A percentile compares a stretch with the other conserved stretches of the same genome.
phyloP scores from a whole-genome alignment of 1,140 invertebrate species.

The Helicoverpa zea region DNA sequence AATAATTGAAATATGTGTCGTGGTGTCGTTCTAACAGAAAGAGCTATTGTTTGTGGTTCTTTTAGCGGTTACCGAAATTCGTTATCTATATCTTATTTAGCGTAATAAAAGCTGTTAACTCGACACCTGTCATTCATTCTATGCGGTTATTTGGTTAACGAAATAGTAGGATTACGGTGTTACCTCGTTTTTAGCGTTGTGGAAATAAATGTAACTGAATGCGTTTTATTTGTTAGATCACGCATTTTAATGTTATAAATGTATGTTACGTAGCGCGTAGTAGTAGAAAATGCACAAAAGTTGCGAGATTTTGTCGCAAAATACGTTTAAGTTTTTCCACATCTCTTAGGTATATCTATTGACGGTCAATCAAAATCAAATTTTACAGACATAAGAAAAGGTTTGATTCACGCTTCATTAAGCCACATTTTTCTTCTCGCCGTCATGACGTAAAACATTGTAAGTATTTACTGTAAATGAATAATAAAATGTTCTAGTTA shows the following conservation, averaged over 20 bases:
- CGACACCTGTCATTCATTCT: constrained; percentile 72
- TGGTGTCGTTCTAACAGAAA: constrained; percentile 50
- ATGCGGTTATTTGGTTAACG: constrained; percentile 36
- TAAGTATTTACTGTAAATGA: constrained; percentile 19
- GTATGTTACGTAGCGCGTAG: too few relatives aligned
- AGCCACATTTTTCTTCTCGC: neutral
- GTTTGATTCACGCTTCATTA: neutral
- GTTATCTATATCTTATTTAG: constrained; percentile 65
- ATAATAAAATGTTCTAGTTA: constrained; percentile 46
- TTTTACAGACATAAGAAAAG: neutral
- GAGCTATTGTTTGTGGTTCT: constrained; percentile 57
- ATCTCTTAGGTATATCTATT: too few relatives aligned
- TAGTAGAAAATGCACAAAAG: neutral
- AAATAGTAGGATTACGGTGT: constrained; percentile 31
- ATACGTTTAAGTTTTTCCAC: too few relatives aligned
- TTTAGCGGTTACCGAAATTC: constrained; percentile 58
- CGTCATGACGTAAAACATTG: neutral
- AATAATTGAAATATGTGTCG: constrained; percentile 83
- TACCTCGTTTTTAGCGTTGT: constrained; percentile 11
- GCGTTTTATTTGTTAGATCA: neutral
- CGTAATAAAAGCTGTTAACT: constrained; percentile 73
- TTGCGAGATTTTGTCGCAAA: too few relatives aligned
- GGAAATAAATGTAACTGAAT: constrained; percentile 6
- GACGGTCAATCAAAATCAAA: too few relatives aligned
- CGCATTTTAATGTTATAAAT: neutral